phyloP scores from a whole-genome alignment of 2,113 vertebrate species.

The Cacatua alba region DNA sequence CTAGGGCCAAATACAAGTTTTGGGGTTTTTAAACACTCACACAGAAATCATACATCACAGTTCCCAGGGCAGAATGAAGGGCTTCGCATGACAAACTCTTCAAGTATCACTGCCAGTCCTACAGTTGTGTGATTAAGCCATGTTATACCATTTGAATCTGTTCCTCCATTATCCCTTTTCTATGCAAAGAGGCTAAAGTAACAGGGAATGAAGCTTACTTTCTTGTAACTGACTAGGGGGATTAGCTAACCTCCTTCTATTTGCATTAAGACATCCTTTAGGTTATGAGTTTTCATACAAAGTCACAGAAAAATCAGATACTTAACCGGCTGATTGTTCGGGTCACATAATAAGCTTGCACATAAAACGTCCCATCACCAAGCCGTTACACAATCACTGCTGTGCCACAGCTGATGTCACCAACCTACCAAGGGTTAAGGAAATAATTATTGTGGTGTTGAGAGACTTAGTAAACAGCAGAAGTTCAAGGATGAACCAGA shows the following conservation, averaged over 20 bases:
- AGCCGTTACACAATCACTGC: neutral
- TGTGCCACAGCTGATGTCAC: neutral
- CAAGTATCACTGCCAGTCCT: neutral
- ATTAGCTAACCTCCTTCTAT: neutral
- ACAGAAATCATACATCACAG: accelerated
- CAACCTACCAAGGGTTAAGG: conserved; percentile 33
- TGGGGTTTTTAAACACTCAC: neutral
- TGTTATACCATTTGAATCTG: neutral
- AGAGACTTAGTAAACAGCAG: conserved; percentile 51
- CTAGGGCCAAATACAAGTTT: neutral
- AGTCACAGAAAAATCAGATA: neutral
- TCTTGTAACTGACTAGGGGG: neutral
- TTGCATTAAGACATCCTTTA: neutral
- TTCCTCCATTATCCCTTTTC: neutral
- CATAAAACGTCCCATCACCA: neutral
- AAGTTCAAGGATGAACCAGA: conserved; percentile 55
- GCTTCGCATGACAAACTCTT: neutral
- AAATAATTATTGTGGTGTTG: conserved; percentile 43
- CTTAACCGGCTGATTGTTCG: neutral
- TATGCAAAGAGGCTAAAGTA: neutral
- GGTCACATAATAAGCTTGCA: neutral
- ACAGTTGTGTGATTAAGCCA: neutral
- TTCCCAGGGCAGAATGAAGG: neutral
- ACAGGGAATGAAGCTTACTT: neutral
- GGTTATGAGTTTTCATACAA: neutral